phyloP scores from a whole-genome alignment of 2,797 vertebrate species.

The Manis crassicaudata region DNA sequence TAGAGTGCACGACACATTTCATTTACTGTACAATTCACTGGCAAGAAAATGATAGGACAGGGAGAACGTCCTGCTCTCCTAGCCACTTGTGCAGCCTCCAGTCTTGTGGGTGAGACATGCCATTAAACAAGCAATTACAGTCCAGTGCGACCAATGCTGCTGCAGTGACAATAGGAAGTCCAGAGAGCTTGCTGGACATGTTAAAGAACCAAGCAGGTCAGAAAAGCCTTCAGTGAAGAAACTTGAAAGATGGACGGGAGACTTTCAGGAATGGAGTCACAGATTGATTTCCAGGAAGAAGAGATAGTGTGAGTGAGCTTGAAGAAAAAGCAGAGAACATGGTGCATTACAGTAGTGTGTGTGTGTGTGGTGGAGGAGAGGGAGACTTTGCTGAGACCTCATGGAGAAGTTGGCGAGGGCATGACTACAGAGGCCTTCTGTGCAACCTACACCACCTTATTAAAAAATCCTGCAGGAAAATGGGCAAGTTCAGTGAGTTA shows the following conservation, averaged over 20 bases:
- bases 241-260: background rate
- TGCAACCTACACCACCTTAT: background rate
- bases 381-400: background rate
- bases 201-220: background rate
- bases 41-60: background rate
- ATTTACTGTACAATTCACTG: background rate
- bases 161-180: background rate
- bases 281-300: background rate
- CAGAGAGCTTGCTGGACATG: background rate
- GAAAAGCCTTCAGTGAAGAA: background rate
- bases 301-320: background rate
- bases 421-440: background rate
- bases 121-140: background rate
- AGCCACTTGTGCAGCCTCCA: background rate
- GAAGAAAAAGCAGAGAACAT: background rate
- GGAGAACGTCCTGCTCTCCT: background rate
- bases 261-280: background rate
- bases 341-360: background rate
- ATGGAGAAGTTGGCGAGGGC: background rate
- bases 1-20: background rate
- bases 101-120: background rate
- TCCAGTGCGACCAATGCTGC: background rate
- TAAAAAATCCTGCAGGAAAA: background rate
- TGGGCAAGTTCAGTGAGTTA: background rate
- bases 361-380: too few relatives aligned